Evolutionary conservation across 2,888 invertebrate species (phyloP).

Genomic region (Zonitis immaculata): DNA sequence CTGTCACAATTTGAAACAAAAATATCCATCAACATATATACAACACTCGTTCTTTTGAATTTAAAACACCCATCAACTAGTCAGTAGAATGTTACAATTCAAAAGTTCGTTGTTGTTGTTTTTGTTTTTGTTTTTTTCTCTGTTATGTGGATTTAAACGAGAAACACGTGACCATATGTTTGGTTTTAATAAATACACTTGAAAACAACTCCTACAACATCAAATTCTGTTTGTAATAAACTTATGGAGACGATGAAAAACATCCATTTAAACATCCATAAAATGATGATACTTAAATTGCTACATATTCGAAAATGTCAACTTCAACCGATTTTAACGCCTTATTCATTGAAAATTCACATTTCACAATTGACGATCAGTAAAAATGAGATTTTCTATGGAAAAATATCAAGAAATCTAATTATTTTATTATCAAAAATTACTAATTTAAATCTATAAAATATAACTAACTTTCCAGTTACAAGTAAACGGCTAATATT

Average conservation of each 20-base stretch:
- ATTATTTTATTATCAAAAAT: no score
- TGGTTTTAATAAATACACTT: conserved; percentile 18
- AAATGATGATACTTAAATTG: neutral
- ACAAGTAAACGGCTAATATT: neutral
- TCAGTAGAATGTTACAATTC: neutral
- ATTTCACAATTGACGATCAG: no score
- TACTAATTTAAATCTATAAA: neutral
- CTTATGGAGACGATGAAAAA: conserved; percentile 15
- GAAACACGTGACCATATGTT: conserved; percentile 27
- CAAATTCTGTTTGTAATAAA: conserved; percentile 18
- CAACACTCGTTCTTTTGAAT: conserved; percentile 1
- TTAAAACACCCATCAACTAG: neutral
- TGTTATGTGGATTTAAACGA: conserved; percentile 16
- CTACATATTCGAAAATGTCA: neutral
- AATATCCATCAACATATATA: conserved; percentile 24
- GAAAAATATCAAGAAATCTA: no score
- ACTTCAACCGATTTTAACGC: no score
- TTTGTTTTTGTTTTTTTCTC: neutral
- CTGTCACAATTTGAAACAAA: conserved; percentile 16
- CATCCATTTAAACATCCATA: conserved; percentile 10
- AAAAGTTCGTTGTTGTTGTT: neutral
- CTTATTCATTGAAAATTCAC: no score
- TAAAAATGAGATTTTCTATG: no score
- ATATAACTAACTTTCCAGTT: neutral
- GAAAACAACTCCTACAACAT: conserved; percentile 7